Conservation (phyloP, 1,140 invertebrate species). For the Lethrus apterus region DNA sequence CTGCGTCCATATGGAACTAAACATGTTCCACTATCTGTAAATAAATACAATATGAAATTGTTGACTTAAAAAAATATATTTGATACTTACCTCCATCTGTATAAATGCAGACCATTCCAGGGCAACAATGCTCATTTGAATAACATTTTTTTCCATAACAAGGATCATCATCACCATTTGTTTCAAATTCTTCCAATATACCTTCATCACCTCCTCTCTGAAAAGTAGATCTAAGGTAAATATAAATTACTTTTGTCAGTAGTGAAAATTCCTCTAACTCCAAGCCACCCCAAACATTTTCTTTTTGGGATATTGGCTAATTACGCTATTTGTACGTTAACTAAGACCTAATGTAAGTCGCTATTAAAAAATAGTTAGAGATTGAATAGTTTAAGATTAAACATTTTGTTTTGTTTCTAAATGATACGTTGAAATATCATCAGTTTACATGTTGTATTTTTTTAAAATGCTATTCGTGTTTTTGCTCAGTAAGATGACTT, state of each 20-base stretch:
- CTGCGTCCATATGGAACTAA: slow-evolving; percentile 64
- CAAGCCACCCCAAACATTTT: no score
- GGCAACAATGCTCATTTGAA: slow-evolving; percentile 70
- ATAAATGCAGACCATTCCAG: slow-evolving; percentile 64
- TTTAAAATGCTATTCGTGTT: no score
- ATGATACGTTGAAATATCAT: no score
- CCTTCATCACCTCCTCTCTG: slow-evolving; percentile 35
- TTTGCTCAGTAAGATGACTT: no score
- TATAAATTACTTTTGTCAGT: not conserved
- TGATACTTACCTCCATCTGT: slow-evolving; percentile 56
- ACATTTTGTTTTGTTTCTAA: no score
- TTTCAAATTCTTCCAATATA: slow-evolving; percentile 36
- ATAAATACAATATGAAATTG: not conserved
- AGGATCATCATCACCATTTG: slow-evolving; percentile 47
- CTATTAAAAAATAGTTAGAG: no score
- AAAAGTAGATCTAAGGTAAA: slow-evolving; percentile 14
- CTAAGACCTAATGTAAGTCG: no score
- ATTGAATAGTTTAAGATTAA: no score
- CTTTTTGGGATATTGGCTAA: no score
- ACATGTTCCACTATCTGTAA: slow-evolving; percentile 59
- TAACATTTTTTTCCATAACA: slow-evolving; percentile 60
- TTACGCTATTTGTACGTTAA: not conserved
- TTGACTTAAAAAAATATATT: not conserved
- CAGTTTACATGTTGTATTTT: no score
- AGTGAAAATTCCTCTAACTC: not conserved